phyloP scores from a whole-genome alignment of 2,888 invertebrate genomes.

The Cantharis nigra region DNA sequence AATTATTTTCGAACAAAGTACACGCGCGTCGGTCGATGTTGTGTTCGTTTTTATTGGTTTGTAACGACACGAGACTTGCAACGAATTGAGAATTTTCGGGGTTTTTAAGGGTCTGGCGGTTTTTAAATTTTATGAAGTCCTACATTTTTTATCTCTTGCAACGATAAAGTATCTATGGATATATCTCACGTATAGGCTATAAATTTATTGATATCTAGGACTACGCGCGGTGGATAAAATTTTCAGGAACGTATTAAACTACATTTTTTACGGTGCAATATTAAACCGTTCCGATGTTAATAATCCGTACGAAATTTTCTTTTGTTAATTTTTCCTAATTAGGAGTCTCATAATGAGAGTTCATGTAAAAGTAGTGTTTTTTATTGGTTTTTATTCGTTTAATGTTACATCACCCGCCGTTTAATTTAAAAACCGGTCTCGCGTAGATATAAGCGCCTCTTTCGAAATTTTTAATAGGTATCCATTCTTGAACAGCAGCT shows the following conservation, averaged over 20 bases:
- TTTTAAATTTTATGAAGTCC: constrained; percentile 32
- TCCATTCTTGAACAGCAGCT: constrained; percentile 3
- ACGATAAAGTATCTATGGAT: constrained; percentile 33
- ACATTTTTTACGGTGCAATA: constrained; percentile 13
- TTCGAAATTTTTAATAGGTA: not conserved
- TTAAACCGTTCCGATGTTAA: not conserved
- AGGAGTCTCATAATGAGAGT: not conserved
- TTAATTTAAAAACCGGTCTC: constrained; percentile 3
- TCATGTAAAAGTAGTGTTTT: not conserved
- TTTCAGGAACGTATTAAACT: constrained; percentile 28
- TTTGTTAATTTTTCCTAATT: not conserved
- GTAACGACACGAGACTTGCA: constrained; percentile 2
- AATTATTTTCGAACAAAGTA: not conserved
- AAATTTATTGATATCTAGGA: constrained; percentile 35
- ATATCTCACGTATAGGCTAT: constrained; percentile 36
- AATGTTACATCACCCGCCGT: not conserved
- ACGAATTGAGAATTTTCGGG: constrained; percentile 23
- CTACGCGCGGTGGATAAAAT: constrained; percentile 23
- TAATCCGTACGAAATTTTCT: not conserved
- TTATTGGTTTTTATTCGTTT: not conserved
- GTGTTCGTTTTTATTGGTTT: not conserved
- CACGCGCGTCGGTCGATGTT: not conserved
- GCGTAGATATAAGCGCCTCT: not conserved
- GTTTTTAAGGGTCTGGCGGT: constrained; percentile 21
- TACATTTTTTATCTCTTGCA: constrained; percentile 27